Percentiles rank a stretch among this genome's conserved stretches.
Conservation (phyloP, 1,140 invertebrate species). For the Anagrus nilaparvatae region DNA sequence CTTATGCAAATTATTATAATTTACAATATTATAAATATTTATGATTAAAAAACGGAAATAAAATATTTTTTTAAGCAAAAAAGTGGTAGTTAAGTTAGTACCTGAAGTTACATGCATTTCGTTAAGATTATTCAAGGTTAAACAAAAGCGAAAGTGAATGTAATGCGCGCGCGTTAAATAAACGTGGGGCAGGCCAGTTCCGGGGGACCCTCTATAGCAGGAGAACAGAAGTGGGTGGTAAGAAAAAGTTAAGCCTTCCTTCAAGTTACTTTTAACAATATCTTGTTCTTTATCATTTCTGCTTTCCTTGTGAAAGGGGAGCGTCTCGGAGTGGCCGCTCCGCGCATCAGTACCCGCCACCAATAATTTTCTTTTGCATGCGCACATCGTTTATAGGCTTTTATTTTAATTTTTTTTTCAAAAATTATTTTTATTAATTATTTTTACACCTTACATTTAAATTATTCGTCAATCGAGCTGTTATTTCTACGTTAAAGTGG, state of each 20-base stretch:
- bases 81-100: no score
- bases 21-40: no score
- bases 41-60: no score
- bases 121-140: no score
- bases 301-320: constrained; percentile 39
- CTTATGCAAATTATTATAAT: no score
- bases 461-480: no score
- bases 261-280: no score
- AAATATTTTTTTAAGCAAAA: no score
- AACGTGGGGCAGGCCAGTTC: constrained; percentile 41
- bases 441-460: not conserved
- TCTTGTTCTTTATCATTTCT: constrained; percentile 24
- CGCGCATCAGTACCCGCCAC: constrained; percentile 38
- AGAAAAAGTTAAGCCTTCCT: no score
- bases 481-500: no score
- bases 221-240: no score
- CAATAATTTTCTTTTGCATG: constrained; percentile 17
- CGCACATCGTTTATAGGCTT: not conserved
- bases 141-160: not conserved
- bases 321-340: constrained; percentile 41
- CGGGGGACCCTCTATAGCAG: constrained; percentile 35
- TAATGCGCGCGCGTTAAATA: constrained; percentile 21
- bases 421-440: not conserved
- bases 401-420: not conserved
- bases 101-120: no score